Percentiles rank a stretch among this genome's conserved stretches.
These are phyloP conservation scores for Hypothenemus hampei DNA, from an alignment of 1,140 invertebrate species.

Conservation along the genomic window DNA sequence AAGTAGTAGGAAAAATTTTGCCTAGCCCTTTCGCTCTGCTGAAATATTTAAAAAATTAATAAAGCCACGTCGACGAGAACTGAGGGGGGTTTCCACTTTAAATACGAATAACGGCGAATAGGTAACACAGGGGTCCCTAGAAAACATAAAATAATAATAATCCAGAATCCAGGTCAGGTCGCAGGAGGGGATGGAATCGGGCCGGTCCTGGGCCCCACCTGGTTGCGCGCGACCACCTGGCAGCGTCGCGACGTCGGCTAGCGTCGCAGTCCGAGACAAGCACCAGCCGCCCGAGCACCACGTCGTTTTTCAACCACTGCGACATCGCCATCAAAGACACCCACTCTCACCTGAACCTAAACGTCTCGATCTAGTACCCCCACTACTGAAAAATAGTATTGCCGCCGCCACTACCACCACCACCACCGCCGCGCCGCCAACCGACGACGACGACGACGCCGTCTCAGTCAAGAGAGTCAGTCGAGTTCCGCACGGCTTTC, in stretches of 20 bases:
- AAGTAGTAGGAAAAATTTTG: too few species aligned
- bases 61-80: too few species aligned
- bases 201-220: slow-evolving; percentile 27
- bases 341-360: slow-evolving; percentile 45
- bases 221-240: slow-evolving; percentile 27
- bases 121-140: too few species aligned
- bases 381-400: too few species aligned
- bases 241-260: slow-evolving; percentile 12
- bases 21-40: too few species aligned
- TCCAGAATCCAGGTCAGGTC: slow-evolving; percentile 14
- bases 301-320: slow-evolving; percentile 36
- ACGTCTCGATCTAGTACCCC: slow-evolving; percentile 45
- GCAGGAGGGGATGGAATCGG: slow-evolving; percentile 7
- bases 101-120: too few species aligned
- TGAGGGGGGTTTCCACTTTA: too few species aligned
- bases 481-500: slow-evolving; percentile 23
- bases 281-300: slow-evolving; percentile 39
- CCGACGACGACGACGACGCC: too few species aligned
- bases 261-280: slow-evolving; percentile 40
- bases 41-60: too few species aligned
- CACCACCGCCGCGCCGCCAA: slow-evolving; percentile 31
- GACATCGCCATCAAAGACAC: slow-evolving; percentile 35
- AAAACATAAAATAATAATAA: too few species aligned
- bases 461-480: too few species aligned
- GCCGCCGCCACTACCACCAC: slow-evolving; percentile 24